Evolutionary conservation across 2,797 vertebrate species (phyloP), one percentile per base, ranked within the genome.

Genomic region (Sebastes umbrosus): DNA sequence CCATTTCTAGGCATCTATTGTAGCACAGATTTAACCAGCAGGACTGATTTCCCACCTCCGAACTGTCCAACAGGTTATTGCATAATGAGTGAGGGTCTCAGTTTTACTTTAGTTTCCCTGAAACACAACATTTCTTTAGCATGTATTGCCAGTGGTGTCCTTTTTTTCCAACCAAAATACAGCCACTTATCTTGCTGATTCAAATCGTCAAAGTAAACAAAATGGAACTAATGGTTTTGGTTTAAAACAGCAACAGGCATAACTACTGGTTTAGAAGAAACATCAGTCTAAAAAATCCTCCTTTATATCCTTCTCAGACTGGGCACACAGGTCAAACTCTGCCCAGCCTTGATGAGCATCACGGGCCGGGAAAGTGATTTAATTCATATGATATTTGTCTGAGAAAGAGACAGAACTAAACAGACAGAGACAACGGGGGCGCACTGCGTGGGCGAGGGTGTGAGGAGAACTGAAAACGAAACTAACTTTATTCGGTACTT

Each of bases 1-100:
- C 32, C 27, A 82, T 85, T 83, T 89, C 55, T 79, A 55, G 75
- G 73, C 75, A 82, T 85, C 82, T 86, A 81, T 90, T 81, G 79
- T 69, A 31, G 63, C 43, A 69, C 58, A 65, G 71, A 83, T 64
- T 68, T 83, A 82, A 82, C 84, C 77, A 57, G 78, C 73, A 80
- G 69, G 46, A 68, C 65, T 18, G 68, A 86, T 84, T 87, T 84
- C 76, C 84, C 75, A 71, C 65, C 39, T 74, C 29, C 55, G 76
- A 83, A 43, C 52, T 58, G 4, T 80, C 59, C 69, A 75, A 57
- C 57, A 69, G 58, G 84, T 76, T 72, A 89, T 77, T 31, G 24
- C 29, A 50, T 64, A 69, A 54, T 11, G 24, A 67, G 25, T 77
- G 62, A 77, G 73, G 32, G 25, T 73, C 65, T 82, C 66, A 79